These are phyloP conservation scores for Lepidostoma basale DNA, from an alignment of 1,140 invertebrate genomes.

Conservation along the genomic window DNA sequence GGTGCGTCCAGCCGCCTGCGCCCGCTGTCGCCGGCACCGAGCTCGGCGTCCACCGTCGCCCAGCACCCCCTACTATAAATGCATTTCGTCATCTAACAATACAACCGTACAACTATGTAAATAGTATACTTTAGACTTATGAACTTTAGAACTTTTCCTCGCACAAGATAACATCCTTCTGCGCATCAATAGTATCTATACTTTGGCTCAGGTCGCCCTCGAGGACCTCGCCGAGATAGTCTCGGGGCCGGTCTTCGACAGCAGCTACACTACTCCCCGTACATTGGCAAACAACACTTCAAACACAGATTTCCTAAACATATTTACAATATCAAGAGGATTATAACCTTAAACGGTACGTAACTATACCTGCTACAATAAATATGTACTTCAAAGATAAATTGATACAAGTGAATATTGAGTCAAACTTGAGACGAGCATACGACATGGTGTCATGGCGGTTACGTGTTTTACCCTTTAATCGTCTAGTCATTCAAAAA, in stretches of 20 bases:
- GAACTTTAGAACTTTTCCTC: slow-evolving; percentile 2
- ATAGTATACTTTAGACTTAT: slow-evolving; percentile 3
- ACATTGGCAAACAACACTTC: slow-evolving; percentile 1
- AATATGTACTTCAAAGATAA: not conserved
- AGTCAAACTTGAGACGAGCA: no score
- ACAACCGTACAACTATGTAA: not conserved
- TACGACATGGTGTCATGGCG: no score
- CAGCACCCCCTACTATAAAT: no score
- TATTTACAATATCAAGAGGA: slow-evolving; percentile 4
- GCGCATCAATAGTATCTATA: not conserved
- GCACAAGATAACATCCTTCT: not conserved
- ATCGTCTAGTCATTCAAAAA: not conserved
- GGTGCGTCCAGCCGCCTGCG: no score
- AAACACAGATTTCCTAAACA: not conserved
- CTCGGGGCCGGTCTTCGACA: not conserved
- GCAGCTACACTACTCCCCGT: not conserved
- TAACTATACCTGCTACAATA: not conserved
- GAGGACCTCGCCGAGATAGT: not conserved
- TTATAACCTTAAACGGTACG: not conserved
- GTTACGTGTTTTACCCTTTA: not conserved
- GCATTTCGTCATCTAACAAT: no score
- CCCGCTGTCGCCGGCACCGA: no score
- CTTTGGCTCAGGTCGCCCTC: slow-evolving; percentile 10
- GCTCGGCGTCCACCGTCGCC: no score
- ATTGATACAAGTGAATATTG: not conserved